These are phyloP conservation scores for Caerostris extrusa DNA, from an alignment of 1,140 invertebrate genomes.

Conservation along the genomic window DNA sequence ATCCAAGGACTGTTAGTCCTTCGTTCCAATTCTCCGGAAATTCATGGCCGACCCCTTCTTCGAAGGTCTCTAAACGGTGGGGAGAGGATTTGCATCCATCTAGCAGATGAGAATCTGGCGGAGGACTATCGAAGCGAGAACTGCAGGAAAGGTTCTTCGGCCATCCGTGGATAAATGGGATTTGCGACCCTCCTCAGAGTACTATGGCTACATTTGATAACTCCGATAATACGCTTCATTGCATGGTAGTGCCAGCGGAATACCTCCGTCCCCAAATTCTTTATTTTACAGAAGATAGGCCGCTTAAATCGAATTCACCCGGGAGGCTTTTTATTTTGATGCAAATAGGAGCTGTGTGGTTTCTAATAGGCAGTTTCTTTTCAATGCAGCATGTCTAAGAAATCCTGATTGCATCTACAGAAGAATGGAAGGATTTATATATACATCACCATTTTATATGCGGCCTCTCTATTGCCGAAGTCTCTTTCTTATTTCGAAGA, in stretches of 20 bases:
- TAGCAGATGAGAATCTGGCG: constrained; percentile 61
- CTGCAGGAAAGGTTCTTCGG: constrained; percentile 46
- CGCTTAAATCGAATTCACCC: constrained; percentile 64
- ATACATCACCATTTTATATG: background rate
- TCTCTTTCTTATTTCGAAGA: background rate
- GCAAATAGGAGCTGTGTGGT: constrained; percentile 64
- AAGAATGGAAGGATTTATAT: constrained; percentile 17
- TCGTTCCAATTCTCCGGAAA: constrained; percentile 16
- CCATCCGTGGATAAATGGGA: constrained; percentile 71
- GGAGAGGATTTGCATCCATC: constrained; percentile 68
- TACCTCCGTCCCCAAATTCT: constrained; percentile 18
- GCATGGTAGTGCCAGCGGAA: constrained; percentile 35
- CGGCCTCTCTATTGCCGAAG: background rate
- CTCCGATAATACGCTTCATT: constrained; percentile 72
- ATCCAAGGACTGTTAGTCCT: background rate
- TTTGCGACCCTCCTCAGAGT: constrained; percentile 43
- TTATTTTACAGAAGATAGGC: constrained; percentile 57
- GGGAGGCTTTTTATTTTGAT: constrained; percentile 60
- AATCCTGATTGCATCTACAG: constrained; percentile 5
- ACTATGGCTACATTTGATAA: constrained; percentile 65
- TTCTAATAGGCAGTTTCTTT: constrained; percentile 71
- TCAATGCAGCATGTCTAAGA: constrained; percentile 41
- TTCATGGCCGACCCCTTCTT: constrained; percentile 30
- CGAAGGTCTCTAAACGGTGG: constrained; percentile 48
- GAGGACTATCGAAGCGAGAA: constrained; percentile 61